These are phyloP conservation scores for Drosophila antonietae DNA, from an alignment of 2,888 invertebrate species.

Conservation along the genomic window DNA sequence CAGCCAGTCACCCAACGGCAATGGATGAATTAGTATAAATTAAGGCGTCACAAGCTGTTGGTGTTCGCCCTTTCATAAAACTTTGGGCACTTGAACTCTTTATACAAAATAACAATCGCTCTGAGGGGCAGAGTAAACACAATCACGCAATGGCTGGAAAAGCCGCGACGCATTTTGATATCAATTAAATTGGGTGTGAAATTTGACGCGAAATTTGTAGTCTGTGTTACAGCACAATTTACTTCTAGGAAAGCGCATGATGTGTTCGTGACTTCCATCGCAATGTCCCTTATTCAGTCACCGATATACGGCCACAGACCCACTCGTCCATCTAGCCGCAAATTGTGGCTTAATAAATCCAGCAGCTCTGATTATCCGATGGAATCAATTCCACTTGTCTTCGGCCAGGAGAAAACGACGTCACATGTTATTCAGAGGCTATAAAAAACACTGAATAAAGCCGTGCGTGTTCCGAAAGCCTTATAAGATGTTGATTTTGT, in stretches of 20 bases:
- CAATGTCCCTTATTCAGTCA: constrained; percentile 2
- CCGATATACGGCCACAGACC: neutral
- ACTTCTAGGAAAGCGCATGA: neutral
- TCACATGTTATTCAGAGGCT: neutral
- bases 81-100: constrained; percentile 32
- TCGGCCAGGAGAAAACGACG: neutral
- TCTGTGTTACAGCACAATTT: neutral
- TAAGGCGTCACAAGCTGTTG: constrained; percentile 58
- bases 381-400: constrained; percentile 29
- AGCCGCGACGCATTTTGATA: constrained; percentile 14
- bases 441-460: neutral
- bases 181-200: constrained; percentile 60
- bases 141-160: constrained; percentile 1
- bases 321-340: neutral
- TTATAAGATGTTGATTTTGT: neutral
- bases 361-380: constrained; percentile 13
- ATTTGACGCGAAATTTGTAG: constrained; percentile 9
- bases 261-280: constrained; percentile 15
- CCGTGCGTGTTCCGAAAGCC: neutral
- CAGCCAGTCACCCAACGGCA: constrained; percentile 3
- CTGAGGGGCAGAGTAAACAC: no score
- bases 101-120: neutral
- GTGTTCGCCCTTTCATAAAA: constrained; percentile 39
- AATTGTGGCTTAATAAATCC: constrained; percentile 36
- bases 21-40: constrained; percentile 48